A percentile compares a stretch with the other conserved stretches of the same genome.
These are phyloP conservation scores for Oreortyx pictus DNA, from an alignment of 2,797 vertebrate species.

Conservation along the genomic window DNA sequence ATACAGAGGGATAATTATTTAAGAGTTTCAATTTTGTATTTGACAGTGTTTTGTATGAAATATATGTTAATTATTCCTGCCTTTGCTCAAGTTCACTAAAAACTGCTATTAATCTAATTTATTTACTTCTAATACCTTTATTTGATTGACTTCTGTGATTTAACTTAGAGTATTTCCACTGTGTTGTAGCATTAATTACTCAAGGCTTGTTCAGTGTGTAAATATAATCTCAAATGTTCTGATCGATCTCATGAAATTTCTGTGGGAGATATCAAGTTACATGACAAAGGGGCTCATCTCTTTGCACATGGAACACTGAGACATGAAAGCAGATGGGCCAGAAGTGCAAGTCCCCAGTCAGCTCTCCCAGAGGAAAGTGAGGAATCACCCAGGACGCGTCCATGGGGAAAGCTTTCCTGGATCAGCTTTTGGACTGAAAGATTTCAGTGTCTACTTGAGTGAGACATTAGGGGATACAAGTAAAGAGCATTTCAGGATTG, in stretches of 20 bases:
- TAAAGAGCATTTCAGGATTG: not conserved
- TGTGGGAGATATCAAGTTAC: not conserved
- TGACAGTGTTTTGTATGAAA: not conserved
- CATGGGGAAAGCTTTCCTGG: not conserved
- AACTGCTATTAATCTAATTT: not conserved
- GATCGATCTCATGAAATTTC: not conserved
- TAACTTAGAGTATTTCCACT: too few species aligned
- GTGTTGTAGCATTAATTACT: not conserved
- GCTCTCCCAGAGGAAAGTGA: not conserved
- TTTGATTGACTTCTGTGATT: not conserved
- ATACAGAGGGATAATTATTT: not conserved
- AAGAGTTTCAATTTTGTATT: not conserved
- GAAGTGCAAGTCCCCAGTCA: rapidly evolving
- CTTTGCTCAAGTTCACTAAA: not conserved
- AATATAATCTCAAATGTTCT: not conserved
- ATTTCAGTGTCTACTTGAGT: not conserved
- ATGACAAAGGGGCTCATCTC: not conserved
- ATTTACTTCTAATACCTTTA: not conserved
- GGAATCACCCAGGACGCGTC: not conserved
- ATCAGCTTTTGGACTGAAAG: not conserved
- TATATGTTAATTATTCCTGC: not conserved
- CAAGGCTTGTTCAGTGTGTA: not conserved
- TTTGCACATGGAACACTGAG: not conserved
- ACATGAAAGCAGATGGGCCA: not conserved
- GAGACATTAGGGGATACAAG: not conserved